Evolutionary conservation across 2,797 vertebrate species (phyloP).

Genomic region (Ficedula albicollis): DNA sequence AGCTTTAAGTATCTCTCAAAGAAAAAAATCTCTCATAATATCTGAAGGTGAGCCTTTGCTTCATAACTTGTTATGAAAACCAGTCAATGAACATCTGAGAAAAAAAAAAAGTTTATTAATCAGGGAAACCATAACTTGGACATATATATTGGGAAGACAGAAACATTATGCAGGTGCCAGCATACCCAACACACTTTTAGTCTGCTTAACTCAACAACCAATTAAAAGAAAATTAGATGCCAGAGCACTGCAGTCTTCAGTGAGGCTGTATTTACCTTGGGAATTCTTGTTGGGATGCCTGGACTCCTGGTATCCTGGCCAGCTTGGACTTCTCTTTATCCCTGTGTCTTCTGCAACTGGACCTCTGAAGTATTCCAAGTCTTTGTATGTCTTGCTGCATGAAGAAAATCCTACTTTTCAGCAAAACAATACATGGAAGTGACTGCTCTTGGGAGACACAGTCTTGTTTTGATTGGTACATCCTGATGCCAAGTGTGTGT

Average conservation of each 20-base stretch:
- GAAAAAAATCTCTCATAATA: background rate
- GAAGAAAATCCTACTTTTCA: conserved; percentile 40
- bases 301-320: rapidly evolving
- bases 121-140: background rate
- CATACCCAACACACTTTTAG: background rate
- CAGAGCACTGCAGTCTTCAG: background rate
- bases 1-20: background rate
- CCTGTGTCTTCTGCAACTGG: background rate
- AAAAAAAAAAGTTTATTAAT: background rate
- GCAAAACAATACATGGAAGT: background rate
- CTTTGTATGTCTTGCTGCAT: background rate
- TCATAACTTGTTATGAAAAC: background rate
- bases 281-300: background rate
- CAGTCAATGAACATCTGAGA: background rate
- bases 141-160: background rate
- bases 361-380: background rate
- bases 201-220: background rate
- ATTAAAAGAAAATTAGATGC: background rate
- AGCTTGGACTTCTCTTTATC: background rate
- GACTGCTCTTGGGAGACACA: background rate
- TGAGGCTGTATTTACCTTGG: background rate
- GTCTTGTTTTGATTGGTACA: background rate
- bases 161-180: background rate
- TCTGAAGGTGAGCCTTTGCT: background rate
- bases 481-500: background rate